Evolutionary conservation across 1,140 invertebrate species (phyloP).

Genomic region (Lordiphosa collinella): DNA sequence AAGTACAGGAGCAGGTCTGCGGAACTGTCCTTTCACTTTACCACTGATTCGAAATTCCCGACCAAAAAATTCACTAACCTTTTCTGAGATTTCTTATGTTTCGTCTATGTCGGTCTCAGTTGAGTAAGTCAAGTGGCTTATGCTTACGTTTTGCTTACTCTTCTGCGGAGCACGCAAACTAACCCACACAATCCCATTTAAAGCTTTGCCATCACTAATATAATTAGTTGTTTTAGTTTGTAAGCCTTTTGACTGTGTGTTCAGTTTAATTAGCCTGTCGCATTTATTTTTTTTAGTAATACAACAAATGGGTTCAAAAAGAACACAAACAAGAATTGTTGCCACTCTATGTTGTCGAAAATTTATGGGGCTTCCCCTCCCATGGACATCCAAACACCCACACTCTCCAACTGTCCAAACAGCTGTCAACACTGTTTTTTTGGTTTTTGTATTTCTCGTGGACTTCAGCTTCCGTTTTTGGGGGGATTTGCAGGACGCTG

Average conservation of each 20-base stretch:
- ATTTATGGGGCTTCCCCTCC: constrained; percentile 13
- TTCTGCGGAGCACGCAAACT: too few species aligned
- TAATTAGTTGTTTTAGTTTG: background rate
- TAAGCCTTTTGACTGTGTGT: background rate
- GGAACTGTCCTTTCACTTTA: too few species aligned
- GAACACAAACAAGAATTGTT: constrained; percentile 43
- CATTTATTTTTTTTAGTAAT: constrained; percentile 31
- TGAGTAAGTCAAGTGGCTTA: too few species aligned
- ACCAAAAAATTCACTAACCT: too few species aligned
- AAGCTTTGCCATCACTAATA: background rate
- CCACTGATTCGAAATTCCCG: too few species aligned
- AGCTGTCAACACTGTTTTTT: constrained; percentile 26
- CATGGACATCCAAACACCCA: background rate
- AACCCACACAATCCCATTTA: too few species aligned
- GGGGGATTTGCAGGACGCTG: constrained; percentile 25
- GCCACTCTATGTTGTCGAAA: constrained; percentile 37
- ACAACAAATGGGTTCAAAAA: constrained; percentile 40
- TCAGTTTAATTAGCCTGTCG: constrained; percentile 24
- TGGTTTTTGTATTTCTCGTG: constrained; percentile 1
- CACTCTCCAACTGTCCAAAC: constrained; percentile 29
- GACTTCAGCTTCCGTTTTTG: constrained; percentile 9
- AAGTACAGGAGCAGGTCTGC: too few species aligned
- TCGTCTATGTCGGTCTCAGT: too few species aligned
- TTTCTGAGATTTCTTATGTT: too few species aligned
- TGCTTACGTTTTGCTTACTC: too few species aligned